Percentiles rank a stretch among this genome's conserved stretches.
These are phyloP conservation scores for Novumbra hubbsi DNA, from an alignment of 2,797 vertebrate species.

Conservation along the genomic window DNA sequence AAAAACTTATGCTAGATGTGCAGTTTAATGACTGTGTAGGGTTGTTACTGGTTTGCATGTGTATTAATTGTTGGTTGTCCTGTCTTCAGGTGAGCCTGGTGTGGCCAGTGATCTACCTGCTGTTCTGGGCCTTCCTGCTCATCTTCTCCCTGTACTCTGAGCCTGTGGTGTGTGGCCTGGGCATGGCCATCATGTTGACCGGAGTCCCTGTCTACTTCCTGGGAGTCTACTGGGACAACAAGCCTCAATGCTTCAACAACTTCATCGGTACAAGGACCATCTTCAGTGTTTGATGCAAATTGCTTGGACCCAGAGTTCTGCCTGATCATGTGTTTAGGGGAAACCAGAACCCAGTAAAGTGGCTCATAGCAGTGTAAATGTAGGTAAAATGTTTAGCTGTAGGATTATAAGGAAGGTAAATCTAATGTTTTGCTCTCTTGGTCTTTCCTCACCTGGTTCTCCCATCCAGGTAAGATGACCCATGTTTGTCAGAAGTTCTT, in stretches of 20 bases:
- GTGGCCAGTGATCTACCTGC: conserved; percentile 75
- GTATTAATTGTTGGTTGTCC: neutral
- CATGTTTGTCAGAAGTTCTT: conserved; percentile 79
- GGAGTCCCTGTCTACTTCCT: conserved; percentile 78
- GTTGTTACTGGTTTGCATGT: neutral
- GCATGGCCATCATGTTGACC: conserved; percentile 78
- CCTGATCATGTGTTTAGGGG: neutral
- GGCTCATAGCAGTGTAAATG: neutral
- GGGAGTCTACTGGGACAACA: conserved; percentile 75
- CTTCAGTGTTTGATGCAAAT: neutral
- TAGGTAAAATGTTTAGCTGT: neutral
- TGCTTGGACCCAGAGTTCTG: neutral
- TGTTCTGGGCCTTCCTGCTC: conserved; percentile 80
- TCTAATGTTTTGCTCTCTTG: neutral
- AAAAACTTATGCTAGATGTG: no score
- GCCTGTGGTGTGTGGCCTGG: conserved; percentile 75
- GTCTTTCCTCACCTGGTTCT: neutral
- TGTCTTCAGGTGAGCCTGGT: conserved; percentile 69
- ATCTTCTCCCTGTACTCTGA: conserved; percentile 78
- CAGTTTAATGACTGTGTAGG: neutral
- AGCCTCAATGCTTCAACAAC: conserved; percentile 66
- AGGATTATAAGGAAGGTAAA: neutral
- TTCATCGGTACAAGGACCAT: conserved; percentile 65
- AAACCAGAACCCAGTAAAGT: neutral
- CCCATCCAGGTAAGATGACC: conserved; percentile 69